Evolutionary conservation across 2,797 vertebrate genomes (phyloP).

Genomic region (Helostoma temminkii): DNA sequence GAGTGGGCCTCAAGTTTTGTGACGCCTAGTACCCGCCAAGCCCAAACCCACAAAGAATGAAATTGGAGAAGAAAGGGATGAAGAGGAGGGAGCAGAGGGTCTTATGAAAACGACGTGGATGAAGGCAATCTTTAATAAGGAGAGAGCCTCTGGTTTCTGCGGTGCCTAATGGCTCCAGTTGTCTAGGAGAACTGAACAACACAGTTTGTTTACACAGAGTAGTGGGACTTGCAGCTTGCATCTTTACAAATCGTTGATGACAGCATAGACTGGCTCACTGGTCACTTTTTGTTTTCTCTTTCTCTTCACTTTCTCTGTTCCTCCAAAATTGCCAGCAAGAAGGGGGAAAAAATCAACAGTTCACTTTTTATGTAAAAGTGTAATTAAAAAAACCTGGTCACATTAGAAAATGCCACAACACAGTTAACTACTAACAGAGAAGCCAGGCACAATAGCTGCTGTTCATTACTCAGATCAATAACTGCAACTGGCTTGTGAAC

Average conservation of each 20-base stretch:
- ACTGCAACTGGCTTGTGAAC: too few relatives aligned
- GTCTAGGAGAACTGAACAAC: slow-evolving; percentile 75
- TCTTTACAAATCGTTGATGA: slow-evolving; percentile 39
- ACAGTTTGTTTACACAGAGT: slow-evolving; percentile 73
- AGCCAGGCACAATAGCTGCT: not conserved
- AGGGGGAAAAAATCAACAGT: not conserved
- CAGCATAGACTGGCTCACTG: slow-evolving; percentile 28
- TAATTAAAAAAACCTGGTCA: too few relatives aligned
- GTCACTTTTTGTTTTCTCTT: slow-evolving; percentile 19
- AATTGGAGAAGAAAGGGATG: slow-evolving; percentile 50
- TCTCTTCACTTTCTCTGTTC: not conserved
- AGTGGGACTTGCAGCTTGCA: slow-evolving; percentile 32
- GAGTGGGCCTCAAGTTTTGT: slow-evolving; percentile 61
- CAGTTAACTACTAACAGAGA: not conserved
- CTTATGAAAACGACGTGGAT: slow-evolving; percentile 65
- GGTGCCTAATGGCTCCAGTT: slow-evolving; percentile 81
- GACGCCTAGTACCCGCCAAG: slow-evolving; percentile 70
- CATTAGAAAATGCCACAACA: not conserved
- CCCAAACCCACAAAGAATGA: slow-evolving; percentile 80
- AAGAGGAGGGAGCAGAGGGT: slow-evolving; percentile 58
- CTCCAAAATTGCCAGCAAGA: not conserved
- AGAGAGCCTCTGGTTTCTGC: slow-evolving; percentile 74
- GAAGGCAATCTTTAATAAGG: slow-evolving; percentile 73
- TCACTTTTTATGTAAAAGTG: not conserved
- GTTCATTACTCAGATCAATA: not conserved